Evolutionary conservation across 1,140 invertebrate genomes (phyloP), one percentile per base, ranked within the genome.

Genomic region (Cyclargus thomasi): DNA sequence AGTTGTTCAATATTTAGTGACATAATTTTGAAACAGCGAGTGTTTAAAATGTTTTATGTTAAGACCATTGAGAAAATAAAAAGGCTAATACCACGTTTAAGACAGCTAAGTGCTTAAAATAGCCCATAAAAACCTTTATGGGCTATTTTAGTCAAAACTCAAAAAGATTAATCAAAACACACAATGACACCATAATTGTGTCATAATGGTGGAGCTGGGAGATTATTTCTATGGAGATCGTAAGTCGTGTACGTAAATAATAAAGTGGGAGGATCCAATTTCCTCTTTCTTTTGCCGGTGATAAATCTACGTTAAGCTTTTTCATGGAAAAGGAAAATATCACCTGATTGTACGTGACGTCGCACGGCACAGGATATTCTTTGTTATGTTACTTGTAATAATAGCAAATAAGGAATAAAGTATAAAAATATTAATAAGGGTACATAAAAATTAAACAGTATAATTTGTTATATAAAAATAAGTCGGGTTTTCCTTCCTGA

Each of bases 241-340:
- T 47, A 47, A 47, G 39, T 47, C 39, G 39, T 47, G 39, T 16
- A 47, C 39, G 14, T 47, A 47, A 47, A 47, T 47, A 47, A 47
- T 47, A 47, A 47, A 47, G 39, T 47, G 14, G 39, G 39, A 47
- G 39, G 14, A 47, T 47, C 39, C 39, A 47, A 47, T 47, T 47
- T 47, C 39, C 39, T 47, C 14, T 47, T 47, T 47, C 14, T 11
- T 47, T 47, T 47, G 36, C 10, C 39, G 39, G 39, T 47, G 14
- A 47, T 47, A 47, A 47, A 47, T 47, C 39, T 47, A 47, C 39
- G 39, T 47, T 47, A 47, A 47, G 39, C 39, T 47, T 47, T 47
- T 47, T 47, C 14, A 47, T 47, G 39, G 10, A 47, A 47, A 47
- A 47, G 39, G 39, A 47, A 47, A 47, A 16, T 47, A 47, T 47